These are phyloP conservation scores for Rhaphigaster nebulosa DNA, from an alignment of 2,888 invertebrate genomes.

Conservation along the genomic window DNA sequence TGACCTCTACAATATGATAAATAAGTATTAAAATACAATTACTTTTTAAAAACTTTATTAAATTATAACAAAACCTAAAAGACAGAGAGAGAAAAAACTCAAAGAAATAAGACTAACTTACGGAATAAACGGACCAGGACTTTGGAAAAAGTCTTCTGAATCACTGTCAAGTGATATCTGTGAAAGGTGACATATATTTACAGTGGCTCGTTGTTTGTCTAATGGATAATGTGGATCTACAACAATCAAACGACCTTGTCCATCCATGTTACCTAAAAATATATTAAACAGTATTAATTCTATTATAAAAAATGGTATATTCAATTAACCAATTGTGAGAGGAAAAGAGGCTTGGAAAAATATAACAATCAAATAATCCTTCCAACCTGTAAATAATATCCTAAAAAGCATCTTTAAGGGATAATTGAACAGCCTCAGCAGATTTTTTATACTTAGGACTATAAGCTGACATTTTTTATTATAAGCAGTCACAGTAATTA, in stretches of 20 bases:
- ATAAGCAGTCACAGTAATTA: no score
- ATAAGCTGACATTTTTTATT: no score
- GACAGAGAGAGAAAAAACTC: not conserved
- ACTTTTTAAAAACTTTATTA: not conserved
- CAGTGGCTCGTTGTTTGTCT: constrained; percentile 83
- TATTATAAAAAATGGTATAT: not conserved
- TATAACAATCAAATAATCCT: not conserved
- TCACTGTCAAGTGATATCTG: constrained; percentile 73
- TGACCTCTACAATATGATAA: not conserved
- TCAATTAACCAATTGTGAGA: not conserved
- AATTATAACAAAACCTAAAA: not conserved
- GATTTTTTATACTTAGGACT: no score
- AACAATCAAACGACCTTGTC: constrained; percentile 78
- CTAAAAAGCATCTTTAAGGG: not conserved
- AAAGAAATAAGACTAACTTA: constrained; percentile 67
- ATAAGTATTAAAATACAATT: not conserved
- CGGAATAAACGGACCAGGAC: constrained; percentile 87
- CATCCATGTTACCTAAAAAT: constrained; percentile 69
- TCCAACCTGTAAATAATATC: not conserved
- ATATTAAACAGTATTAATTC: not conserved
- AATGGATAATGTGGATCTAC: constrained; percentile 83
- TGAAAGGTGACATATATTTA: constrained; percentile 79
- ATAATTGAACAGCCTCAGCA: not conserved
- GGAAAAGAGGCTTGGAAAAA: not conserved
- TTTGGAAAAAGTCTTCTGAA: constrained; percentile 76